phyloP scores from a whole-genome alignment of 2,888 invertebrate genomes.

The Pteria penguin region DNA sequence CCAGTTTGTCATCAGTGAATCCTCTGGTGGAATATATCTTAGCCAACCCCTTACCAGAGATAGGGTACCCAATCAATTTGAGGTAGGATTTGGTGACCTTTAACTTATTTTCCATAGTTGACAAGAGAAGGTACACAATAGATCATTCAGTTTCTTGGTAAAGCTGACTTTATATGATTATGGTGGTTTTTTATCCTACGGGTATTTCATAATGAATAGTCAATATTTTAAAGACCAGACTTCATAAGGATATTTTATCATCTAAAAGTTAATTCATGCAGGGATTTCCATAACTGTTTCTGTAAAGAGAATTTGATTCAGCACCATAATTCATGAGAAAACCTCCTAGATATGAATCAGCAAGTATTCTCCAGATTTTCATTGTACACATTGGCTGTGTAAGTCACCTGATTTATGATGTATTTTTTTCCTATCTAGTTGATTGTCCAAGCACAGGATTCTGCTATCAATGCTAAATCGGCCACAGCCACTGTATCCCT shows the following conservation, averaged over 20 bases:
- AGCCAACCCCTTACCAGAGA: constrained; percentile 61
- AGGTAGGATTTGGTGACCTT: constrained; percentile 44
- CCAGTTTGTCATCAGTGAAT: constrained; percentile 63
- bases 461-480: constrained; percentile 54
- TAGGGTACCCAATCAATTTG: constrained; percentile 55
- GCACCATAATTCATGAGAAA: too few species aligned
- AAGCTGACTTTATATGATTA: too few species aligned
- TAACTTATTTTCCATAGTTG: background rate
- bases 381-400: too few species aligned
- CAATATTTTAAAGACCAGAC: too few species aligned
- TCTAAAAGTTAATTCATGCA: too few species aligned
- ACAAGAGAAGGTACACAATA: background rate
- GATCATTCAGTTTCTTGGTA: background rate
- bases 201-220: too few species aligned
- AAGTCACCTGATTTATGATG: background rate
- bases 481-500: constrained; percentile 62
- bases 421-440: constrained; percentile 54
- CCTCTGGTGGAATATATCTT: constrained; percentile 62
- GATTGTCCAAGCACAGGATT: constrained; percentile 58
- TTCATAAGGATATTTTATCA: too few species aligned
- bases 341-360: too few species aligned
- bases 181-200: too few species aligned
- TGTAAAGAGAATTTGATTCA: too few species aligned
- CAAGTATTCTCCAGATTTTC: too few species aligned
- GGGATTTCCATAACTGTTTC: too few species aligned